These are phyloP conservation scores for Pagrus major DNA, from an alignment of 2,113 vertebrate genomes.

Conservation along the genomic window DNA sequence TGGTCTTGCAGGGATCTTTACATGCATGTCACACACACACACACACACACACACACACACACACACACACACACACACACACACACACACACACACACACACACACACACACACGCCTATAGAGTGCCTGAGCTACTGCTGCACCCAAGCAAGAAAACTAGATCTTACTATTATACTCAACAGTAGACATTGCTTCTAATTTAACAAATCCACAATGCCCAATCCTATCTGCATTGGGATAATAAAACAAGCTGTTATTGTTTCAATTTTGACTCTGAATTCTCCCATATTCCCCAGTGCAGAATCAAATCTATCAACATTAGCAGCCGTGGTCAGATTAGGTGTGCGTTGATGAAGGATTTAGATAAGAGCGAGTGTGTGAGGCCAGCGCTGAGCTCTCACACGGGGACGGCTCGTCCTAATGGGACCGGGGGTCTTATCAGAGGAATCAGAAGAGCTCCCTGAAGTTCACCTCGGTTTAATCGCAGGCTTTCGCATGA, in stretches of 20 bases:
- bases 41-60: conserved; percentile 7
- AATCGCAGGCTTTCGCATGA: conserved; percentile 54
- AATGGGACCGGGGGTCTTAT: conserved; percentile 76
- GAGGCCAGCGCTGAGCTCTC: conserved; percentile 62
- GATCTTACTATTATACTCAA: neutral
- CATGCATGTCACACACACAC: conserved; percentile 35
- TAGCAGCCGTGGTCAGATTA: conserved; percentile 71
- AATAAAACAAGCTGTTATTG: conserved; percentile 15
- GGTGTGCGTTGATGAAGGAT: conserved; percentile 76
- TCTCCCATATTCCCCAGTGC: conserved; percentile 39
- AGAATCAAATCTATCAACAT: conserved; percentile 72
- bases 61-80: conserved; percentile 17
- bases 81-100: conserved; percentile 13
- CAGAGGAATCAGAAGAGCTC: conserved; percentile 78
- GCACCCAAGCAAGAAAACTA: neutral
- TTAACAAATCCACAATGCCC: neutral
- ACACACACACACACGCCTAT: conserved; percentile 21
- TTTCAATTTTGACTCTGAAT: conserved; percentile 48
- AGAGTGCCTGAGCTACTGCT: neutral
- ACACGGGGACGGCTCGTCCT: conserved; percentile 50
- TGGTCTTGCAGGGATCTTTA: conserved; percentile 59
- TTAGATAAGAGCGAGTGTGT: conserved; percentile 78
- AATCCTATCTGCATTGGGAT: neutral
- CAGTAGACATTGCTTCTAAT: neutral
- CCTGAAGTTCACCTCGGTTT: conserved; percentile 75